Evolutionary conservation across 1,140 invertebrate species (phyloP).

Genomic region (Drosophila pectinifera): DNA sequence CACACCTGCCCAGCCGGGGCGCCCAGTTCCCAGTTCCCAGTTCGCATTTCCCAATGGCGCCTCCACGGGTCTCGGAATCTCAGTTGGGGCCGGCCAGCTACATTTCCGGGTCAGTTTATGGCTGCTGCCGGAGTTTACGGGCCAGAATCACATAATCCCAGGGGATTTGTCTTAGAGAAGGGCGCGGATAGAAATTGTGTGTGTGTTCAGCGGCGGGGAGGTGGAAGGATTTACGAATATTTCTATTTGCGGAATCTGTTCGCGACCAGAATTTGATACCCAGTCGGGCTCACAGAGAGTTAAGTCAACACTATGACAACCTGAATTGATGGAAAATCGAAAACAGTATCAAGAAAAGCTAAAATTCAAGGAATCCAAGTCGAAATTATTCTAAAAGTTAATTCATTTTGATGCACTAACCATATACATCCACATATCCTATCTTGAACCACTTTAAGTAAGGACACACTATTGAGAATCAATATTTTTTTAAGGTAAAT

Average conservation of each 20-base stretch:
- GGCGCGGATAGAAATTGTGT: conserved; percentile 12
- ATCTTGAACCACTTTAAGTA: no score
- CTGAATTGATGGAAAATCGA: not conserved
- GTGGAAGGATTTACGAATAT: conserved; percentile 14
- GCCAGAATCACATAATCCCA: conserved; percentile 66
- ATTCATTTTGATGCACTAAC: no score
- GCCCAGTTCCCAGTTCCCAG: conserved; percentile 18
- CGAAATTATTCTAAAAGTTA: no score
- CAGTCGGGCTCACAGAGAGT: not conserved
- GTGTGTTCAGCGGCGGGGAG: not conserved
- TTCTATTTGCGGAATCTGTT: conserved; percentile 21
- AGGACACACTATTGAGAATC: no score
- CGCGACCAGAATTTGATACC: conserved; percentile 12
- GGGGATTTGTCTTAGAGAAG: conserved; percentile 70
- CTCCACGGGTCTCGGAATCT: conserved; percentile 17
- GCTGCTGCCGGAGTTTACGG: conserved; percentile 62
- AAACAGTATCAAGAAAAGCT: no score
- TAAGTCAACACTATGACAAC: not conserved
- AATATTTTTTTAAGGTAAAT: no score
- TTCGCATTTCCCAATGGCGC: conserved; percentile 19
- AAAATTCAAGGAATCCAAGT: not conserved
- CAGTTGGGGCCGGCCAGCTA: conserved; percentile 16
- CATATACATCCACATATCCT: no score
- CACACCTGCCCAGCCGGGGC: conserved; percentile 57
- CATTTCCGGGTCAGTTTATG: conserved; percentile 66